These are phyloP conservation scores for Lepisosteus oculatus DNA, from an alignment of 2,113 vertebrate genomes.

Conservation along the genomic window DNA sequence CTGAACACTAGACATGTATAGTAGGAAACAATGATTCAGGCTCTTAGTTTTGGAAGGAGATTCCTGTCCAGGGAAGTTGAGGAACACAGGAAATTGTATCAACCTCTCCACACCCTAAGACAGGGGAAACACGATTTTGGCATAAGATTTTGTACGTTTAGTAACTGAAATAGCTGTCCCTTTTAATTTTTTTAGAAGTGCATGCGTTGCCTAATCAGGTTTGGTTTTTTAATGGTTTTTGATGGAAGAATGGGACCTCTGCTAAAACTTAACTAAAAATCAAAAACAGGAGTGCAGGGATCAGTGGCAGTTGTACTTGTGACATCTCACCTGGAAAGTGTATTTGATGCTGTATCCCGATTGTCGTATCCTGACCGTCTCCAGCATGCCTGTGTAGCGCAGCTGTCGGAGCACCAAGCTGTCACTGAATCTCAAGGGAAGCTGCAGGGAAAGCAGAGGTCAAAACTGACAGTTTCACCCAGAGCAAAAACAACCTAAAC, in stretches of 20 bases:
- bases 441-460: conserved; percentile 57
- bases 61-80: neutral
- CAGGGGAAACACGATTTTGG: neutral
- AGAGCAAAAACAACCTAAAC: conserved; percentile 10
- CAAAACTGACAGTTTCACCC: conserved; percentile 1
- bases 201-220: too few relatives aligned
- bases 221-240: too few relatives aligned
- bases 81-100: conserved; percentile 21
- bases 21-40: conserved; percentile 33
- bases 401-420: conserved; percentile 91
- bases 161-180: too few relatives aligned
- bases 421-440: conserved; percentile 87
- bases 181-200: too few relatives aligned
- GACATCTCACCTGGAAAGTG: conserved; percentile 80
- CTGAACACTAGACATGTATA: neutral
- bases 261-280: too few relatives aligned
- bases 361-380: conserved; percentile 92
- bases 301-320: too few relatives aligned
- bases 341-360: conserved; percentile 96
- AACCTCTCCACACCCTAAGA: conserved; percentile 20
- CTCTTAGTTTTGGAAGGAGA: neutral
- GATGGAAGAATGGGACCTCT: too few relatives aligned
- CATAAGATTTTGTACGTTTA: too few relatives aligned
- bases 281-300: too few relatives aligned
- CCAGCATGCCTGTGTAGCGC: conserved; percentile 96